Evolutionary conservation across 2,797 vertebrate genomes (phyloP).

Genomic region (Coccyzus lansbergi): DNA sequence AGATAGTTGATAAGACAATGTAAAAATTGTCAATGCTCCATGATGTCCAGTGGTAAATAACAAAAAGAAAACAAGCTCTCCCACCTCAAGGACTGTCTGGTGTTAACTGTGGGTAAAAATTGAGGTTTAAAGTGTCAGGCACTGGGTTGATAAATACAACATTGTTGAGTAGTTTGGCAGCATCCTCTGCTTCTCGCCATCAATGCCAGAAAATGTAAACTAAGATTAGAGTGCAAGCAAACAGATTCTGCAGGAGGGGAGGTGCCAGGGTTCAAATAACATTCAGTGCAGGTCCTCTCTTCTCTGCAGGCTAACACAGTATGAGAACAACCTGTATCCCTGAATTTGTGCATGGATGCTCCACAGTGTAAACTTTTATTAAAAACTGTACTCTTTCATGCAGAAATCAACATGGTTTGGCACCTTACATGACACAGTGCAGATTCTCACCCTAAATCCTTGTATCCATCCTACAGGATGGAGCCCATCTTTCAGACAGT

Average conservation of each 20-base stretch:
- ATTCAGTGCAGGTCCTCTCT: background rate
- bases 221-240: background rate
- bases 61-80: background rate
- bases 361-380: background rate
- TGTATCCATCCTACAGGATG: background rate
- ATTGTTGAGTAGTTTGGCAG: background rate
- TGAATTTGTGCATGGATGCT: background rate
- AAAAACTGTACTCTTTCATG: background rate
- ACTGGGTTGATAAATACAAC: background rate
- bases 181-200: accelerated
- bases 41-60: background rate
- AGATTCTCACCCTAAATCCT: background rate
- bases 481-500: background rate
- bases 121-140: background rate
- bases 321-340: background rate
- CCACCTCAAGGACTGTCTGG: background rate
- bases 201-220: background rate
- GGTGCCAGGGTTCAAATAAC: background rate
- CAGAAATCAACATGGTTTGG: background rate
- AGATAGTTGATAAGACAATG: background rate
- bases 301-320: background rate
- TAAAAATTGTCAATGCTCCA: background rate
- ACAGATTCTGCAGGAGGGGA: background rate
- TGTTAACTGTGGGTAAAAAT: background rate
- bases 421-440: background rate